Conservation (phyloP, 1,140 invertebrate species). For the Zophobas atratus region DNA sequence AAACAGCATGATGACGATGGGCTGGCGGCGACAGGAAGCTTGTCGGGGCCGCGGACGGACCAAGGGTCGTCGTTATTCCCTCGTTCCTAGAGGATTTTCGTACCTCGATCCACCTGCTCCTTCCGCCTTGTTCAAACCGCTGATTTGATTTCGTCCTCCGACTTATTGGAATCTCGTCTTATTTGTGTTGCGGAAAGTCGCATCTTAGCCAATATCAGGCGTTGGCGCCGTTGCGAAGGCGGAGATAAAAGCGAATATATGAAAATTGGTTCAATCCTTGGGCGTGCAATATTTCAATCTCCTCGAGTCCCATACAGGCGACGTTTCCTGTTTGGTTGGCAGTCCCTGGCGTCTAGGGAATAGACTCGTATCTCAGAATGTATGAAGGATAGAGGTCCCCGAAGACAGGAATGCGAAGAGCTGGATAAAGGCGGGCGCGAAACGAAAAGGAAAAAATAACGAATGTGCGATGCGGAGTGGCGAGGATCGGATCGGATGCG, state of each 20-base stretch:
- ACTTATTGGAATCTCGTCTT: conserved; percentile 19
- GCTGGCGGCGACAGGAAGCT: no score
- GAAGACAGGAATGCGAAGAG: conserved; percentile 65
- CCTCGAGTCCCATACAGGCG: conserved; percentile 62
- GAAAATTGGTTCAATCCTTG: conserved; percentile 67
- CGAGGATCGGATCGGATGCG: conserved; percentile 59
- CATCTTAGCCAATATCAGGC: conserved; percentile 45
- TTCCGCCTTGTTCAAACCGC: not conserved
- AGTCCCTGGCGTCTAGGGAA: conserved; percentile 60
- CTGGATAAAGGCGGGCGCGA: conserved; percentile 56
- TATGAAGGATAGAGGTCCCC: conserved; percentile 65
- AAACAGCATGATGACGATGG: no score
- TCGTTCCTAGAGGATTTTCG: no score
- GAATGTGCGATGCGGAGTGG: conserved; percentile 63
- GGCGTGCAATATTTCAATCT: conserved; percentile 67
- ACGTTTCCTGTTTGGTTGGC: conserved; percentile 65
- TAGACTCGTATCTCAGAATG: conserved; percentile 64
- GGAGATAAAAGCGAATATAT: conserved; percentile 62
- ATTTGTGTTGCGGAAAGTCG: conserved; percentile 40
- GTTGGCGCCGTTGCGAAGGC: conserved; percentile 43
- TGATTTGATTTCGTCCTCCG: not conserved
- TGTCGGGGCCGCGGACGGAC: no score
- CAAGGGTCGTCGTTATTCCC: not conserved
- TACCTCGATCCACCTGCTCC: not conserved
- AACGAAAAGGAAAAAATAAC: conserved; percentile 60